Evolutionary conservation across 1,140 invertebrate species (phyloP), one percentile per base, ranked within the genome.

Genomic region (Leptinotarsa lineolata): DNA sequence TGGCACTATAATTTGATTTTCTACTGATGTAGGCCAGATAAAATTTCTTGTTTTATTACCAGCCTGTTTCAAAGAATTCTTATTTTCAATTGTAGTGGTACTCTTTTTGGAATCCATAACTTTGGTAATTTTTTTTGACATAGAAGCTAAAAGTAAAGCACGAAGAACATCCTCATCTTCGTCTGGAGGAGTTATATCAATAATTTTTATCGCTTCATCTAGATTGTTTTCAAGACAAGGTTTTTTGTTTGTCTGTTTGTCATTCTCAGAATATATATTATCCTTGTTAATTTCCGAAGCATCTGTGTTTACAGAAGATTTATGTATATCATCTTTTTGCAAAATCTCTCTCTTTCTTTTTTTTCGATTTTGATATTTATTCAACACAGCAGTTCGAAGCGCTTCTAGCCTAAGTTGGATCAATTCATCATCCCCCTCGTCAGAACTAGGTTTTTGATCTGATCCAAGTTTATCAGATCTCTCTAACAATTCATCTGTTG

Each of bases 121-220:
- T 64, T 75, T 73, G 12, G 76, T 76, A 22, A 84, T 82, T 80
- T 83, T 84, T 70, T 81, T 83, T 13, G 83, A 79, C 70, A 84
- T 81, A 20, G 81, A 82, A n/a, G 82, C 83, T 61, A 84, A 74
- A 12, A 84, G 72, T 64, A 83, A 78, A 39, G 83, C 83, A 39
- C 83, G 73, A 63, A 84, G 73, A 22, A 84, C 78, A 75, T 84
- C 83, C 63, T 81, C 80, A 78, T 84, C 83, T 70, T 83, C 83
- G n/a, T 84, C 83, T 15, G 74, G 48, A 24, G 75, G 72, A 54
- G 74, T 68, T 48, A 60, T 78, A 48, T 76, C 46, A 16, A 39
- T 60, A 61, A 30, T 46, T 70, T 72, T 64, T 65, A 46, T n/a
- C 48, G 18, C 18, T 59, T 59, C 64, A 66, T 44, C 68, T 58